A percentile compares a stretch with the other conserved stretches of the same genome.
phyloP scores from a whole-genome alignment of 2,113 vertebrate species.

The Epinephelus fuscoguttatus region DNA sequence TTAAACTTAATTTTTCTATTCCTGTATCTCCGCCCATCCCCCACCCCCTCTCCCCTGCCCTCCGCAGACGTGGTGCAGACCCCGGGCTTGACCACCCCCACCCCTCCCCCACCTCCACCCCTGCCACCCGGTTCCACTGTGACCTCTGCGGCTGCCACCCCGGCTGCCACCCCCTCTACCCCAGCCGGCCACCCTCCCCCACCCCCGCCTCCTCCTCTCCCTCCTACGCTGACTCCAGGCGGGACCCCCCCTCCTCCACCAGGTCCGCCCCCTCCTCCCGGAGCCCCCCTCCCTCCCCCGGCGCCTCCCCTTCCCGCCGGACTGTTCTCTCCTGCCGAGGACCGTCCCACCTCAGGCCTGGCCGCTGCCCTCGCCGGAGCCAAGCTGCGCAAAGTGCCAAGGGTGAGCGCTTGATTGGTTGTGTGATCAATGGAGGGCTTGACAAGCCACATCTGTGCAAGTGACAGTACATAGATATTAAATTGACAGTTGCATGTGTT shows the following conservation, averaged over 20 bases:
- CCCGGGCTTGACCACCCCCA: constrained; percentile 86
- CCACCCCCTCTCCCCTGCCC: background rate
- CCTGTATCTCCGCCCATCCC: constrained; percentile 26
- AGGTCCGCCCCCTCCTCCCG: constrained; percentile 87
- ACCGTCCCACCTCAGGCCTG: constrained; percentile 91
- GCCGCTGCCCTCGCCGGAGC: constrained; percentile 96
- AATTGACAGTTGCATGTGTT: background rate
- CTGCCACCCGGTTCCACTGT: constrained; percentile 88
- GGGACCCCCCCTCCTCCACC: constrained; percentile 80
- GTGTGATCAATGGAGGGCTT: background rate
- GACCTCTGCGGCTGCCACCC: constrained; percentile 77
- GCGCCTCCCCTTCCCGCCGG: constrained; percentile 91
- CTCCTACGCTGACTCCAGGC: constrained; percentile 71
- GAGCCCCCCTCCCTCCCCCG: constrained; percentile 87
- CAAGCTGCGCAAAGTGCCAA: constrained; percentile 94
- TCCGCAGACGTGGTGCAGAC: constrained; percentile 86
- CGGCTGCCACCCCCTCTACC: constrained; percentile 83
- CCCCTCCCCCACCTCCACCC: constrained; percentile 92
- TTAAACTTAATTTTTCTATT: constrained; percentile 12
- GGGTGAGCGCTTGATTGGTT: constrained; percentile 85
- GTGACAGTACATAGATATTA: background rate
- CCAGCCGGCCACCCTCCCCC: constrained; percentile 84
- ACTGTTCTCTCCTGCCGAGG: constrained; percentile 89
- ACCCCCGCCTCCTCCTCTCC: constrained; percentile 87
- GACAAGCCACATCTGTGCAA: background rate